These are phyloP conservation scores for Rhyacophila brunnea DNA, from an alignment of 1,140 invertebrate species.

Conservation along the genomic window DNA sequence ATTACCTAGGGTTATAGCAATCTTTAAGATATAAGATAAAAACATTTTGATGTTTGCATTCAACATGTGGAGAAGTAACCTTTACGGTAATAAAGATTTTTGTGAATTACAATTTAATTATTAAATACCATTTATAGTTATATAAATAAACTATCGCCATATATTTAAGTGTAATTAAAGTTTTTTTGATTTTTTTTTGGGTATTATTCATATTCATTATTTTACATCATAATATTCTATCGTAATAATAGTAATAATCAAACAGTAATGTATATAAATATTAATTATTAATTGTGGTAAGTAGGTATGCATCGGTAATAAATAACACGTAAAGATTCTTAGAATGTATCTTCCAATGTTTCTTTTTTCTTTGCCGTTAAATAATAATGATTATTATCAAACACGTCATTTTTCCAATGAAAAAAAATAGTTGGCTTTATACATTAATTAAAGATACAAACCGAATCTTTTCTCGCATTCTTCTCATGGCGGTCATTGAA, in stretches of 20 bases:
- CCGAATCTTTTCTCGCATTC: neutral
- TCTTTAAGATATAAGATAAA: slow-evolving; percentile 35
- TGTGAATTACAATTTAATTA: slow-evolving; percentile 36
- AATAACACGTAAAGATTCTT: slow-evolving; percentile 24
- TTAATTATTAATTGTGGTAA: slow-evolving; percentile 29
- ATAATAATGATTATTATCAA: too few relatives aligned
- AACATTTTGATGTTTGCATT: slow-evolving; percentile 35
- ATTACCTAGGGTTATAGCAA: slow-evolving; percentile 35
- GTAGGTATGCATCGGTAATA: slow-evolving; percentile 29
- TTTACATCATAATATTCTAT: slow-evolving; percentile 37
- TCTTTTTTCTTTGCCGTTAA: too few relatives aligned
- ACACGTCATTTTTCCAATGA: too few relatives aligned
- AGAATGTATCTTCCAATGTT: too few relatives aligned
- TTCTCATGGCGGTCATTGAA: neutral
- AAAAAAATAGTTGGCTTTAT: too few relatives aligned
- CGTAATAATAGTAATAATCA: slow-evolving; percentile 36
- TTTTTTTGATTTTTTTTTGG: slow-evolving; percentile 33
- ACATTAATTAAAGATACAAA: too few relatives aligned
- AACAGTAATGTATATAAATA: slow-evolving; percentile 33
- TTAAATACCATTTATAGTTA: slow-evolving; percentile 34
- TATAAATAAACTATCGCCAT: slow-evolving; percentile 37
- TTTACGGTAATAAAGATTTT: slow-evolving; percentile 33
- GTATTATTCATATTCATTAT: slow-evolving; percentile 34
- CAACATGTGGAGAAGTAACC: slow-evolving; percentile 36
- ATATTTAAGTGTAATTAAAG: slow-evolving; percentile 36